A percentile compares a stretch with the other conserved stretches of the same genome.
phyloP scores from a whole-genome alignment of 2,113 vertebrate species.

The Calonectris borealis region DNA sequence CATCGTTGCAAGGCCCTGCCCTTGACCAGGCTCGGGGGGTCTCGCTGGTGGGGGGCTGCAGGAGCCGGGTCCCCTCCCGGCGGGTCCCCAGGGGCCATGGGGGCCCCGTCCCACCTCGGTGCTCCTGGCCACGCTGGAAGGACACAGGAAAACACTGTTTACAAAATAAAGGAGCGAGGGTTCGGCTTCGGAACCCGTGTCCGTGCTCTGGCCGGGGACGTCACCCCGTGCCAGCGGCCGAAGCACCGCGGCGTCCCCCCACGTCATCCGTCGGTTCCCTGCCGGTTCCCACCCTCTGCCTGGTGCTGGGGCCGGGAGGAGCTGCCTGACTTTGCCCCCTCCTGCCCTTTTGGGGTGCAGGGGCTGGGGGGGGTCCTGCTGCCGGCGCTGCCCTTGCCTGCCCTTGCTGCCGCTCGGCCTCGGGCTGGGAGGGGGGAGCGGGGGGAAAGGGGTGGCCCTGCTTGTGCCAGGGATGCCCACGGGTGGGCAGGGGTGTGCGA shows the following conservation, averaged over 20 bases:
- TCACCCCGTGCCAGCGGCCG: not conserved
- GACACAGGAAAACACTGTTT: not conserved
- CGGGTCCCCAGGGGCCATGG: not conserved
- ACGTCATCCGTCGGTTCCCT: rapidly evolving
- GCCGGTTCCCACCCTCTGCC: not conserved
- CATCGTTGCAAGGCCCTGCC: not conserved
- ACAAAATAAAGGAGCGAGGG: constrained; percentile 21
- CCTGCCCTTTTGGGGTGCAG: not conserved
- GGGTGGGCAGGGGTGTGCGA: too few species aligned
- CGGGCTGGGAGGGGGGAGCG: not conserved
- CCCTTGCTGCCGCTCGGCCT: not conserved
- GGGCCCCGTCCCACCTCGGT: not conserved
- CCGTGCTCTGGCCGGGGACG: rapidly evolving
- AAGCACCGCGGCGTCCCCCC: rapidly evolving
- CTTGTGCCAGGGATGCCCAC: not conserved
- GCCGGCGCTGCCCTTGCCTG: not conserved
- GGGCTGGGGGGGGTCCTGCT: not conserved
- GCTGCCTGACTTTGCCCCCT: not conserved
- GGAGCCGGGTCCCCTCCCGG: not conserved
- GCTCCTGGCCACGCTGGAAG: rapidly evolving
- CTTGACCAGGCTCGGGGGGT: rapidly evolving
- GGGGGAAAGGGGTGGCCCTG: not conserved
- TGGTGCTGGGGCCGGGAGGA: not conserved
- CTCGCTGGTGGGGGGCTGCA: not conserved
- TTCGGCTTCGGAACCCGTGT: rapidly evolving